These are phyloP conservation scores for Eptatretus burgeri DNA, from an alignment of 2,113 vertebrate genomes.

Conservation along the genomic window DNA sequence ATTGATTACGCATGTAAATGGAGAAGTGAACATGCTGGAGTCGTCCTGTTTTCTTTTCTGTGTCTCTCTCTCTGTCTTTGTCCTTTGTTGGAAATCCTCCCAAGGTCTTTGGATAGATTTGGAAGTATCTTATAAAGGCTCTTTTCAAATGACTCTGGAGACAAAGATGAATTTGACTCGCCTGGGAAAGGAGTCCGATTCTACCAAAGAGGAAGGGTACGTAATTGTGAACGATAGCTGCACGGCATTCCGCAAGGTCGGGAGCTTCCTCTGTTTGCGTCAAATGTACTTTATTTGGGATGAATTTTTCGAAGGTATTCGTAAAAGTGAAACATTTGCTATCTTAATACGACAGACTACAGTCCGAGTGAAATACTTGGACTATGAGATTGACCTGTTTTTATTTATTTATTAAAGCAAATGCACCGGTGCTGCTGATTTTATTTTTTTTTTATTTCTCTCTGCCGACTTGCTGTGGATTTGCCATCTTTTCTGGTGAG, in stretches of 20 bases:
- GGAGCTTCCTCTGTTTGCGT: no score
- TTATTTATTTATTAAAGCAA: no score
- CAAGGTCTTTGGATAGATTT: slow-evolving; percentile 82
- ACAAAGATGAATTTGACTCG: slow-evolving; percentile 93
- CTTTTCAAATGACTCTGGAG: slow-evolving; percentile 86
- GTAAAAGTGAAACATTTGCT: not conserved
- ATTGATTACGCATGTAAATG: not conserved
- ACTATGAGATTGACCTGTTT: no score
- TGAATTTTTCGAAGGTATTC: no score
- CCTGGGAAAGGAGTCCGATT: slow-evolving; percentile 57
- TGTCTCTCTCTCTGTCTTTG: slow-evolving; percentile 7
- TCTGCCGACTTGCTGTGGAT: no score
- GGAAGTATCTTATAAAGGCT: slow-evolving; percentile 70
- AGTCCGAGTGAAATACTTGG: no score
- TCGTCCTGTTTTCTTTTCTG: not conserved
- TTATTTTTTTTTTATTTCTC: no score
- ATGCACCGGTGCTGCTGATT: no score
- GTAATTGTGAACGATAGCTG: slow-evolving; percentile 23
- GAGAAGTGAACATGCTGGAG: not conserved
- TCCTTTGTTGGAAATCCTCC: no score
- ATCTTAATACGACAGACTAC: not conserved
- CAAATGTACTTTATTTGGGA: no score
- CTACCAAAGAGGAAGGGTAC: slow-evolving; percentile 30
- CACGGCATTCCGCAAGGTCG: rapidly evolving
- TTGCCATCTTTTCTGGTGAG: no score